phyloP scores from a whole-genome alignment of 2,888 invertebrate species.

The Rhingia campestris region DNA sequence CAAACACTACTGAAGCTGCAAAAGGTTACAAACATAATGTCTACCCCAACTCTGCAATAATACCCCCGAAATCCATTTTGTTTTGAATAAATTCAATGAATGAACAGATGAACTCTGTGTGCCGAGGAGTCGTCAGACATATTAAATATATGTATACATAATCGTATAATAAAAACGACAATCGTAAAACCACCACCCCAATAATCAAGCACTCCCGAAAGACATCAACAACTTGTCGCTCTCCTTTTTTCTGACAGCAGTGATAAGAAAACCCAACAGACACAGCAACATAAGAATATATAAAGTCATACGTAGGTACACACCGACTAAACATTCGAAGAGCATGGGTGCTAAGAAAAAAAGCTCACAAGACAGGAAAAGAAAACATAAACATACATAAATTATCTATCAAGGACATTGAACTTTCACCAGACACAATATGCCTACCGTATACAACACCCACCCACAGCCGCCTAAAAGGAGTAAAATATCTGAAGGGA shows the following conservation, averaged over 20 bases:
- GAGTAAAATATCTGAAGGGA: constrained; percentile 52
- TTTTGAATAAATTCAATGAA: constrained; percentile 74
- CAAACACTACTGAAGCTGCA: constrained; percentile 26
- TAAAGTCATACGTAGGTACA: constrained; percentile 8
- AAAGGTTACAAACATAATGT: constrained; percentile 28
- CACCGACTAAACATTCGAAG: constrained; percentile 10
- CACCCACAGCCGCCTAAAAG: constrained; percentile 46
- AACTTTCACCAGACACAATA: constrained; percentile 58
- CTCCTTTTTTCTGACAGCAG: constrained; percentile 40
- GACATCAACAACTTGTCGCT: constrained; percentile 63
- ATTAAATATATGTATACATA: constrained; percentile 46
- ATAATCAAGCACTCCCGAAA: constrained; percentile 25
- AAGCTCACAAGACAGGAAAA: constrained; percentile 57
- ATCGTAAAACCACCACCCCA: constrained; percentile 59
- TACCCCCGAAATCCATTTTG: constrained; percentile 67
- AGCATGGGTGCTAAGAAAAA: constrained; percentile 32
- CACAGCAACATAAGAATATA: constrained; percentile 20
- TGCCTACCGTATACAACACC: constrained; percentile 24
- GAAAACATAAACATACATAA: constrained; percentile 73
- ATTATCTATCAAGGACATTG: constrained; percentile 74
- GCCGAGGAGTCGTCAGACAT: constrained; percentile 65
- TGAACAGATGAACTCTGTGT: constrained; percentile 65
- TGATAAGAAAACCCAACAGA: constrained; percentile 64
- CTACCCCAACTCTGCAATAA: constrained; percentile 57
- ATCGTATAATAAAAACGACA: constrained; percentile 58